Base-by-base conservation (phyloP, 2,797 vertebrate species). In the Pangasius mekongensis region DNA sequence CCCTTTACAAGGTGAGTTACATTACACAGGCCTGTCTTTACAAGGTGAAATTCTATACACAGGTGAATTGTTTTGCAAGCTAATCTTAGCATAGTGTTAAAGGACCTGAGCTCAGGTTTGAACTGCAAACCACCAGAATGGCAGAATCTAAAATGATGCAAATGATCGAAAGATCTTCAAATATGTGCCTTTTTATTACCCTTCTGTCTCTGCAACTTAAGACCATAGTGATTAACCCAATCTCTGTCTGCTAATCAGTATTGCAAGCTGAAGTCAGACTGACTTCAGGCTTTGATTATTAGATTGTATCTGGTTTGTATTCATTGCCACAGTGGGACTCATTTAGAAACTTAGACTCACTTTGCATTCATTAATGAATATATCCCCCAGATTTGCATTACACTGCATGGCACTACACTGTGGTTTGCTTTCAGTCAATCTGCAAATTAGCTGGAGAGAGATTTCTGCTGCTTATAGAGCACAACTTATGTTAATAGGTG, bases 1-100 rank as follows among this genome's bases (percentile, higher is more conserved):
- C 89, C 97, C 97, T 0, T 94, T 99, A 85, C 98, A 98, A 92
- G 98, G 98, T 99, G 97, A 92, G 89, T 80, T 30, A 30, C 81
- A 56, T 56, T 43, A 36, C 60, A 80, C 22, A 8, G 39, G 39
- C 5, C 39, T n/a, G 64, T 69, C 20, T 58, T 66, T 27, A 87
- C 43, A 54, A 60, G 54, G 36, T 49, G 27, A 85, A 85, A 85
- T 47, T 64, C 36, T 81, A 43, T 27, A 82, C 33, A 27, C 22
- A 62, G 18, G 33, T 60, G 20, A 33, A 82, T 82, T 27, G 13
- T 36, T 82, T 62, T 43, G 33, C 33, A 82, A 60, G 56, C 78
- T 58, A 5, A 56, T 33, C 52, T 81, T 2, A n/a, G 47, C 3
- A 77, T n/a, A 52, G 47, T 16, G n/a, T 33, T 11, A 78, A 78